Evolutionary conservation across 2,888 invertebrate genomes (phyloP).

Genomic region (Galerucella calmariensis): DNA sequence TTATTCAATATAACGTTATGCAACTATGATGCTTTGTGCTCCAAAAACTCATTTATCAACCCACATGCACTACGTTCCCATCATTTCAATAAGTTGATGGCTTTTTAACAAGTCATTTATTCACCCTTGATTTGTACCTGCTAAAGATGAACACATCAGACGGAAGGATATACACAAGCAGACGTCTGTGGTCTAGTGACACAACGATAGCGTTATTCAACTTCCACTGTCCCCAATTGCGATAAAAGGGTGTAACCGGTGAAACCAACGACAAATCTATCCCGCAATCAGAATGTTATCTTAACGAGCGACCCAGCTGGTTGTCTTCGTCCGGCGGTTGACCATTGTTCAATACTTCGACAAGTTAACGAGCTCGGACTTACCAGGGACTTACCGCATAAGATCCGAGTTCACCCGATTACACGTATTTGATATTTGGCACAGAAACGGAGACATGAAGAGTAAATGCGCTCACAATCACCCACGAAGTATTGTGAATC

Average conservation of each 20-base stretch:
- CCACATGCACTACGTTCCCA: too few relatives aligned
- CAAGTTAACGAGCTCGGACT: slow-evolving; percentile 59
- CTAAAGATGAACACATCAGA: too few relatives aligned
- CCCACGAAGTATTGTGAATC: too few relatives aligned
- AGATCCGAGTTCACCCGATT: slow-evolving; percentile 49
- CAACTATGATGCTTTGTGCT: too few relatives aligned
- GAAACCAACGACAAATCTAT: slow-evolving; percentile 49
- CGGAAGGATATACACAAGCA: not conserved
- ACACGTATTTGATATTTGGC: slow-evolving; percentile 49
- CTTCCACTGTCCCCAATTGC: slow-evolving; percentile 17
- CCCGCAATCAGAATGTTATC: slow-evolving; percentile 59
- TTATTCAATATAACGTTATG: too few relatives aligned
- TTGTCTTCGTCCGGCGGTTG: slow-evolving; percentile 55
- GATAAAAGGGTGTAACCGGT: slow-evolving; percentile 43
- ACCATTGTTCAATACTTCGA: slow-evolving; percentile 62
- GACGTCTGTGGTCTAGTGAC: slow-evolving; percentile 4
- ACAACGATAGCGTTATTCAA: not conserved
- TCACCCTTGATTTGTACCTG: too few relatives aligned
- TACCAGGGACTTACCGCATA: slow-evolving; percentile 46
- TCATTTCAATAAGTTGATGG: too few relatives aligned
- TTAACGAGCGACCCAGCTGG: slow-evolving; percentile 53
- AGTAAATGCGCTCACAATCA: not conserved
- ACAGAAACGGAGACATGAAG: slow-evolving; percentile 17
- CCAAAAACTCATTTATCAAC: too few relatives aligned
- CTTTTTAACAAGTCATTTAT: too few relatives aligned